A percentile compares a stretch with the other conserved stretches of the same genome.
These are phyloP conservation scores for Heliopora coerulea DNA, from an alignment of 92 coral and sea anemone genomes.

Conservation along the genomic window DNA sequence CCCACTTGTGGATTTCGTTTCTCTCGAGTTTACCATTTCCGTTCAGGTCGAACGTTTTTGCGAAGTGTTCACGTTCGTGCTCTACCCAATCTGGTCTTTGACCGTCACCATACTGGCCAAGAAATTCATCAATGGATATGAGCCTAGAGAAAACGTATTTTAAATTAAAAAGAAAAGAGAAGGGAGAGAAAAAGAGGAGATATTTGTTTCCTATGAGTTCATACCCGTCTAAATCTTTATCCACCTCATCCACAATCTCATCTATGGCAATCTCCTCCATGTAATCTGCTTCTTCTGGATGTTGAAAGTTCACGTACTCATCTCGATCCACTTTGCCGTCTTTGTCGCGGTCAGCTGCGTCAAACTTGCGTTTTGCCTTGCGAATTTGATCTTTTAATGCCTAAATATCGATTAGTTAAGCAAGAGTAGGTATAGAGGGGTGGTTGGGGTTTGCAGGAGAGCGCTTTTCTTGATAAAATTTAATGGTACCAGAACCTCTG, in stretches of 20 bases:
- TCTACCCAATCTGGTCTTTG: slow-evolving; percentile 86
- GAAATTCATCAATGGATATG: slow-evolving; percentile 77
- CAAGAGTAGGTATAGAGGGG: not conserved
- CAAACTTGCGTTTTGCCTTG: slow-evolving; percentile 82
- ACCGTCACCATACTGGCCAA: slow-evolving; percentile 86
- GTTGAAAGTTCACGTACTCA: slow-evolving; percentile 93
- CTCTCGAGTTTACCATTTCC: slow-evolving; percentile 87
- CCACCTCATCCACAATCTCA: slow-evolving; percentile 88
- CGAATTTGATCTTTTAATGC: slow-evolving; percentile 77
- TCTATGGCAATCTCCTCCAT: slow-evolving; percentile 93
- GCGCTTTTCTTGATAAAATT: too few species aligned
- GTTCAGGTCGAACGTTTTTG: slow-evolving; percentile 77
- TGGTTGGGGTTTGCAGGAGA: too few species aligned
- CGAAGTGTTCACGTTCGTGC: slow-evolving; percentile 79
- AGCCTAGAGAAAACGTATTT: slow-evolving; percentile 46
- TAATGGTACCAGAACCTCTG: too few species aligned
- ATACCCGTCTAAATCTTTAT: slow-evolving; percentile 88
- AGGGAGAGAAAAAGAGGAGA: slow-evolving; percentile 4
- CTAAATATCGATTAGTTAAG: slow-evolving; percentile 40
- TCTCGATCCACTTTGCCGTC: slow-evolving; percentile 88
- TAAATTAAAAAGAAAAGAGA: too few species aligned
- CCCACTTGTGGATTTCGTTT: slow-evolving; percentile 91
- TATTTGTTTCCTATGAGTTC: too few species aligned
- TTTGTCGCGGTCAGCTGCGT: slow-evolving; percentile 77
- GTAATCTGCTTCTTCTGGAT: slow-evolving; percentile 86